A percentile compares a stretch with the other conserved stretches of the same genome.
phyloP scores from a whole-genome alignment of 1,140 invertebrate species.

The Branchinecta lindahli region DNA sequence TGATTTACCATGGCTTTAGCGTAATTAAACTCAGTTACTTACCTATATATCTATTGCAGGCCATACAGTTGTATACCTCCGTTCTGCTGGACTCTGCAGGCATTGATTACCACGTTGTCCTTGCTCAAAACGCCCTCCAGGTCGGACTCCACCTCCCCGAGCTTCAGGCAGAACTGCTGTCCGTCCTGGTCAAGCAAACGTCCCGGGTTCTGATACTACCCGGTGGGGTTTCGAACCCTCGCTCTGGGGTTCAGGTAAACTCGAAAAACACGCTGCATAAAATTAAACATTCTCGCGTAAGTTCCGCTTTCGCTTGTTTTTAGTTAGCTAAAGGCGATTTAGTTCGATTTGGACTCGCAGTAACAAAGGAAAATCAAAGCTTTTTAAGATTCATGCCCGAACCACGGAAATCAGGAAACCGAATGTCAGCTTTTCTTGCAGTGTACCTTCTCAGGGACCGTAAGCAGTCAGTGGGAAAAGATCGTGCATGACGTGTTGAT shows the following conservation, averaged over 20 bases:
- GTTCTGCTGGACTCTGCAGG: slow-evolving; percentile 82
- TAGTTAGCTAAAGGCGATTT: neutral
- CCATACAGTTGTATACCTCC: slow-evolving; percentile 83
- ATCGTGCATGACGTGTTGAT: too few species aligned
- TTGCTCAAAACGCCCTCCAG: slow-evolving; percentile 83
- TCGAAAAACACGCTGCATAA: slow-evolving; percentile 38
- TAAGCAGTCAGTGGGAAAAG: too few species aligned
- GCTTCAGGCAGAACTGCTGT: slow-evolving; percentile 78
- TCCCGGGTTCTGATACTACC: slow-evolving; percentile 49
- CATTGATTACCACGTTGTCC: slow-evolving; percentile 86
- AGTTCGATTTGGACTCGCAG: too few species aligned
- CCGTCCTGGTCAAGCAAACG: slow-evolving; percentile 79
- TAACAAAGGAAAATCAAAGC: too few species aligned
- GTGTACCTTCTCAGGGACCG: too few species aligned
- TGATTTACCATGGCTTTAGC: neutral
- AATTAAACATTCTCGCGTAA: slow-evolving; percentile 40
- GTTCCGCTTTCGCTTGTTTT: slow-evolving; percentile 33
- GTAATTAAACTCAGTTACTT: slow-evolving; percentile 9
- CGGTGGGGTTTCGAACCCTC: slow-evolving; percentile 40
- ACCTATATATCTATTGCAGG: slow-evolving; percentile 40
- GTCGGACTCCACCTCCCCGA: slow-evolving; percentile 73
- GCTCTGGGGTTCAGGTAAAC: slow-evolving; percentile 74
- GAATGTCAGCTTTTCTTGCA: too few species aligned
- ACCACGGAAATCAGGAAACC: too few species aligned
- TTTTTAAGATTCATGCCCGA: too few species aligned